Evolutionary conservation across 2,797 vertebrate genomes (phyloP).

Genomic region (Phoeniculus purpureus): DNA sequence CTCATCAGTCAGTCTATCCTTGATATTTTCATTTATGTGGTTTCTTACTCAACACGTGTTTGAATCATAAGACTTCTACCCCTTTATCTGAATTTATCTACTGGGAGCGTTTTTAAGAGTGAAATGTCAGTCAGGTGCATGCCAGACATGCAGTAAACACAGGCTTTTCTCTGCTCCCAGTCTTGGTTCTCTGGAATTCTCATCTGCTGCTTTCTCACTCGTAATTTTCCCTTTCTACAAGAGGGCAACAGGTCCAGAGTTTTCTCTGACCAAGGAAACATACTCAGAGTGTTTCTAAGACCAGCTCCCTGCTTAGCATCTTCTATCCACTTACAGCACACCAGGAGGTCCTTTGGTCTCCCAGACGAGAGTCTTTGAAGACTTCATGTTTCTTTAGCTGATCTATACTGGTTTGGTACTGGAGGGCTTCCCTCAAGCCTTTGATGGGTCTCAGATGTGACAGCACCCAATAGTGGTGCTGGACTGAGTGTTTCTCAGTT

Average conservation of each 20-base stretch:
- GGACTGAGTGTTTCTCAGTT: background rate
- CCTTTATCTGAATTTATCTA: slow-evolving; percentile 59
- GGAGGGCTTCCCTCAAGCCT: background rate
- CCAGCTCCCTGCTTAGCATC: background rate
- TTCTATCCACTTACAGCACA: background rate
- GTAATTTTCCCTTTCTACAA: background rate
- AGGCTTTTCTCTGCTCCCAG: background rate
- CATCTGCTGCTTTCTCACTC: slow-evolving; percentile 28
- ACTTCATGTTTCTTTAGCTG: background rate
- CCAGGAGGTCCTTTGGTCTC: background rate
- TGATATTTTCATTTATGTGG: slow-evolving; percentile 74
- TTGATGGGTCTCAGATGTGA: background rate
- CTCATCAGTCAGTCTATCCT: slow-evolving; percentile 62
- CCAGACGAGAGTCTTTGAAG: background rate
- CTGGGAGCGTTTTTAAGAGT: slow-evolving; percentile 56
- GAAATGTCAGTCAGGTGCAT: slow-evolving; percentile 66
- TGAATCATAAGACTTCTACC: slow-evolving; percentile 64
- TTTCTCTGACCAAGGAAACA: background rate
- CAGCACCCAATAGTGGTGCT: background rate
- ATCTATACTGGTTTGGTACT: too few species aligned
- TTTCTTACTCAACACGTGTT: slow-evolving; percentile 62
- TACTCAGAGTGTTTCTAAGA: background rate
- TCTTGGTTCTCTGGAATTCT: slow-evolving; percentile 50
- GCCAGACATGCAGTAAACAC: slow-evolving; percentile 31
- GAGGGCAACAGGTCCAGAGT: background rate